Base-by-base conservation (phyloP, 2,888 invertebrate species). In the Heliconius erato region DNA sequence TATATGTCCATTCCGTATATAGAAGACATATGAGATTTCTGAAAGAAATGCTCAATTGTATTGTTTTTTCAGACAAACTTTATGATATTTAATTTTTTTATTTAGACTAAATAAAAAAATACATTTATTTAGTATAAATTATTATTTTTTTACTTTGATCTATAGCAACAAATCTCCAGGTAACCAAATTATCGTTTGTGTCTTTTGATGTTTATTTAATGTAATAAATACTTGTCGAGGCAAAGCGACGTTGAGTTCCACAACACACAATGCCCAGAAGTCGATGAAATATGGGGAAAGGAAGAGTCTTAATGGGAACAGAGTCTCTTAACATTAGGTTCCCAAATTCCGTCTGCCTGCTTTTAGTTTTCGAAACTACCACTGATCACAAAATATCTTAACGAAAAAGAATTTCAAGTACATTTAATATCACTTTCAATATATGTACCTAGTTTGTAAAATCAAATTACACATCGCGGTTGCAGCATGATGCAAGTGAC, bases 21-120 rank as follows among this genome's bases (percentile, higher is more conserved):
- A 5, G 97, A 95, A 0, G 99, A 98, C 92, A 99, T 96, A 88
- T 98, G 98, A 0, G 99, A 99, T 95, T 96, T 97, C 99, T 99
- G 93, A 80, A 92, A 92, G 65, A 82, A 85, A 54, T 49, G 19
- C 12, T 49, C 11, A 28, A 49, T 74, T 44, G n/a, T 19, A n/a
- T 9, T 72, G 40, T 6, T 9, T 59, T 40, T 40, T 40, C 12
- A 40, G 32, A 35, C 23, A 23, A 19, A 54, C 0, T 40, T 40
- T 40, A 40, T 40, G 16, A 49, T 49, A 49, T 16, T 49, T 49
- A 49, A 14, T 0, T 49, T 40, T 2, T 40, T 40, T 40, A 40
- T 9, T 40, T 11, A 40, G 11, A 40, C 40, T 40, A 40, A 40
- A 40, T 40, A 40, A 40, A 40, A 40, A 9, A 40, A 40, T 2